Evolutionary conservation across 2,888 invertebrate species (phyloP).

Genomic region (Catocala nupta): DNA sequence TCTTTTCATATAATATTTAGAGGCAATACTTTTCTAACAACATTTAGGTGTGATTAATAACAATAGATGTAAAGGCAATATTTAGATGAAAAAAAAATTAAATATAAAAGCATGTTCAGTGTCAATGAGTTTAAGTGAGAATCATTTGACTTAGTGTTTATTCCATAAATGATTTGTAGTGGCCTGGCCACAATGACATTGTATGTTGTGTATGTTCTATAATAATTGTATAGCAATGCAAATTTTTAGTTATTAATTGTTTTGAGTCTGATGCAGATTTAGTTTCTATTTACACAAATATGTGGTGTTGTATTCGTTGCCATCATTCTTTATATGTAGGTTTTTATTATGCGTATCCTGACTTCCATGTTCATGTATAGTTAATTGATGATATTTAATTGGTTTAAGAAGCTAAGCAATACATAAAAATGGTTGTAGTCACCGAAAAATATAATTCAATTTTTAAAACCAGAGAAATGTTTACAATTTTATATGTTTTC

Average conservation of each 20-base stretch:
- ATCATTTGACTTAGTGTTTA: conserved; percentile 68
- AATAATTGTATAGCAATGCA: conserved; percentile 76
- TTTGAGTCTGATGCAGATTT: conserved; percentile 83
- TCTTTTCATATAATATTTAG: conserved; percentile 82
- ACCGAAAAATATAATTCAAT: conserved; percentile 21
- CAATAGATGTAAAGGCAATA: conserved; percentile 82
- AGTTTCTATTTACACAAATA: conserved; percentile 49
- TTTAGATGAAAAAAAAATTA: conserved; percentile 66
- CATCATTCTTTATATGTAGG: conserved; percentile 56
- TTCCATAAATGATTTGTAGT: conserved; percentile 69
- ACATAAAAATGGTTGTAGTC: conserved; percentile 37
- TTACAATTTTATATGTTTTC: too few species aligned
- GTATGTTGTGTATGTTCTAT: conserved; percentile 75
- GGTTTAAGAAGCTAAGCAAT: conserved; percentile 49
- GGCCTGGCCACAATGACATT: conserved; percentile 73
- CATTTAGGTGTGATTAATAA: conserved; percentile 83
- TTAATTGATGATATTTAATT: conserved; percentile 18
- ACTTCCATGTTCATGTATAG: conserved; percentile 20
- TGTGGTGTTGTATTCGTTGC: conserved; percentile 58
- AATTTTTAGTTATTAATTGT: conserved; percentile 66
- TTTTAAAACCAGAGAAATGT: too few species aligned
- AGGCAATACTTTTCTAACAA: conserved; percentile 86
- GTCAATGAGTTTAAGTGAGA: conserved; percentile 66
- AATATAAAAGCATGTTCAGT: conserved; percentile 67
- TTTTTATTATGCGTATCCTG: conserved; percentile 35